Evolutionary conservation across 2,797 vertebrate genomes (phyloP), one percentile per base, ranked within the genome.

Genomic region (Dermochelys coriacea): DNA sequence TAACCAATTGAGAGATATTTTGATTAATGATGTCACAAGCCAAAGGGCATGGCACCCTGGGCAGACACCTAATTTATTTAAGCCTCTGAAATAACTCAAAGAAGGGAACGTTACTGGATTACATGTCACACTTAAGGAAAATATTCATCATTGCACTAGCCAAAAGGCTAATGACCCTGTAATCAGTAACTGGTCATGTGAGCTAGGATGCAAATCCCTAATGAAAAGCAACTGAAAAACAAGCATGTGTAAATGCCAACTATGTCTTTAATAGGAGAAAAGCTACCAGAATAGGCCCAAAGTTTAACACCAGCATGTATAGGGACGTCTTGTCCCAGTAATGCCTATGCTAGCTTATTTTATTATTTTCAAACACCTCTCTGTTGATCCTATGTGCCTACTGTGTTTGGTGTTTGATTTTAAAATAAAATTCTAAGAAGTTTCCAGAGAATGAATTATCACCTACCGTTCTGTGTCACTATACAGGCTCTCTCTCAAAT

Each of bases 31-130:
- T 99, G 98, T 98, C 98, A 98, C 82, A 97, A 99, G 99, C 98
- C 99, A 97, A 98, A 99, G 99, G 99, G 98, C 98, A 94, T 85
- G 93, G 98, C 98, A 99, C 99, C 99, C 99, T 98, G 98, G 99
- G 99, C 99, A 98, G 99, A 99, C 98, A 98, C 98, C 99, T 99
- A 99, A 99, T 99, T 99, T 99, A 99, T 99, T 99, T 99, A 99
- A 99, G 98, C 98, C 99, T 99, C 98, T 98, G 98, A 97, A 98
- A 98, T 98, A 98, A 98, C 98, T 98, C 98, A 98, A 98, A 98
- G 97, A 98, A 98, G 98, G 98, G 98, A 98, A 98, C 98, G 98
- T 98, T 98, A 98, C 98, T 97, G 98, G 99, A 99, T 98, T 98
- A 98, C 97, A 97, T 97, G 98, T 98, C 98, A 98, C 98, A 98